Evolutionary conservation across 2,797 vertebrate genomes (phyloP).

Genomic region (Sebastiscus albofasciatus): DNA sequence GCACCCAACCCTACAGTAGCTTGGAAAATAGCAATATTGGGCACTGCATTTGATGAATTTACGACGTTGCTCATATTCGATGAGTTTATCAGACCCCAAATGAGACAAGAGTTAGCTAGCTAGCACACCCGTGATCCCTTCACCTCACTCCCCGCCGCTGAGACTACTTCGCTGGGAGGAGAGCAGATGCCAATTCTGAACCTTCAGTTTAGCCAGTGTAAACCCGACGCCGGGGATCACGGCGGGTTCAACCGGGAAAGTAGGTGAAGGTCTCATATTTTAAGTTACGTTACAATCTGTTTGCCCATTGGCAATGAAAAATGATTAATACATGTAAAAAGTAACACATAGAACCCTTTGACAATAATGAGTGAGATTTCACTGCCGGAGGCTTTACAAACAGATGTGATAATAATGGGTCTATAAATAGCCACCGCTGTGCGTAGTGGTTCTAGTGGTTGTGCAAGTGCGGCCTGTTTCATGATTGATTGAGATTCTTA

Average conservation of each 20-base stretch:
- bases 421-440: background rate
- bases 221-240: too few species aligned
- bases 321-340: background rate
- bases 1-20: too few species aligned
- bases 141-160: too few species aligned
- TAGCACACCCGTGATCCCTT: too few species aligned
- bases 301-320: background rate
- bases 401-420: background rate
- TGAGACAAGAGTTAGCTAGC: too few species aligned
- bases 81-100: too few species aligned
- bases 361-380: background rate
- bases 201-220: too few species aligned
- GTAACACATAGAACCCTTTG: background rate
- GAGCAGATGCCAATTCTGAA: too few species aligned
- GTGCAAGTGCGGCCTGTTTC: background rate
- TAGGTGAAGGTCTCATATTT: background rate
- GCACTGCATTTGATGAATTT: too few species aligned
- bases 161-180: too few species aligned
- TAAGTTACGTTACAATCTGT: background rate
- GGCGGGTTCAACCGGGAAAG: background rate
- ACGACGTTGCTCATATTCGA: too few species aligned
- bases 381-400: background rate
- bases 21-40: too few species aligned
- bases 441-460: background rate
- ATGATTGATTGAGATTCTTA: background rate